Percentiles rank a stretch among this genome's conserved stretches.
Conservation (phyloP, 2,797 vertebrate species). For the Catostomus latipinnis region DNA sequence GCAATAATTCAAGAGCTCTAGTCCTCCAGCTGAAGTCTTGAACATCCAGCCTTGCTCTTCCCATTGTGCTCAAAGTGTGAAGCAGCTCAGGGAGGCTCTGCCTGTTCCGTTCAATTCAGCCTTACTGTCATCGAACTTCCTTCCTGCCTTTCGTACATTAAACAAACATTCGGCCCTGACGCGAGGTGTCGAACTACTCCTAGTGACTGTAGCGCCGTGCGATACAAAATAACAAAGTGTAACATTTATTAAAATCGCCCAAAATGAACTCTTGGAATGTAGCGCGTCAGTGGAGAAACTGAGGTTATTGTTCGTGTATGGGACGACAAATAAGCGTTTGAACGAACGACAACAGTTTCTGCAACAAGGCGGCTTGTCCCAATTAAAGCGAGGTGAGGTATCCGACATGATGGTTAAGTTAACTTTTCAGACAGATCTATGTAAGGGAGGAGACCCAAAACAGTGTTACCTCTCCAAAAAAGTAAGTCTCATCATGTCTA, state of each 20-base stretch:
- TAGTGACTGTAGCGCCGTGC: background rate
- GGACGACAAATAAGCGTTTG: no score
- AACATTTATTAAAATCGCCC: conserved; percentile 7
- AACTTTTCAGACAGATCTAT: background rate
- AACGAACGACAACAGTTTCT: background rate
- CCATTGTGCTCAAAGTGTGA: conserved; percentile 60
- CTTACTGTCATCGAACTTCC: conserved; percentile 84
- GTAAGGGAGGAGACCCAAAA: background rate
- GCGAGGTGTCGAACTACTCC: conserved; percentile 56
- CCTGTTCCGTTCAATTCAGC: conserved; percentile 84
- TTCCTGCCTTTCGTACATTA: conserved; percentile 83
- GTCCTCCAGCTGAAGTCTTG: conserved; percentile 2
- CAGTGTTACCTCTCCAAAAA: background rate
- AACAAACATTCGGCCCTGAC: conserved; percentile 62
- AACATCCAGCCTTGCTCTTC: conserved; percentile 32
- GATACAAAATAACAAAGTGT: conserved; percentile 34
- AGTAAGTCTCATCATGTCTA: no score
- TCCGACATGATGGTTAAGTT: conserved; percentile 12
- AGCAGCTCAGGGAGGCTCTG: conserved; percentile 72
- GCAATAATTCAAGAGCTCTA: background rate
- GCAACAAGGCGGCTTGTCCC: background rate
- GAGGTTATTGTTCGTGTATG: no score
- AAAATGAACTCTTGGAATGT: conserved; percentile 21
- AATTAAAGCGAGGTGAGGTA: conserved; percentile 23
- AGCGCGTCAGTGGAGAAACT: background rate